phyloP scores from a whole-genome alignment of 2,113 vertebrate genomes.

The Rhabdomys dilectus region DNA sequence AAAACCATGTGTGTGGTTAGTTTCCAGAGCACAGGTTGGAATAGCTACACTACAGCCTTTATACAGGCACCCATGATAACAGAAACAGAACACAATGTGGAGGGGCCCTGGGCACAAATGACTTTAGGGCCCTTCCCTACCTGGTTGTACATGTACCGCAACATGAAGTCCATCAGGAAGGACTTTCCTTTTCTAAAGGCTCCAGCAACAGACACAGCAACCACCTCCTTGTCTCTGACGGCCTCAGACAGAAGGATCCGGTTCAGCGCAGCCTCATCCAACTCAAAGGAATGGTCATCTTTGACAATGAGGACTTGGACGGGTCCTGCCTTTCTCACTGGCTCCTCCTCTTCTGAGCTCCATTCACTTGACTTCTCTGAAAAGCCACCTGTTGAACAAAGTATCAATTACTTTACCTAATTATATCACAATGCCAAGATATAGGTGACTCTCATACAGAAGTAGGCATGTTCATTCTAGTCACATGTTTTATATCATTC shows the following conservation, averaged over 20 bases:
- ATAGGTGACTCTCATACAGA: not conserved
- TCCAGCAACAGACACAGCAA: slow-evolving; percentile 97
- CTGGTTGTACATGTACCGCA: slow-evolving; percentile 98
- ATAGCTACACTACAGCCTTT: not conserved
- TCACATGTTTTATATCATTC: not conserved
- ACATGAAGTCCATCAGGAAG: slow-evolving; percentile 99
- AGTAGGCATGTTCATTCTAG: not conserved
- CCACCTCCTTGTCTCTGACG: slow-evolving; percentile 95
- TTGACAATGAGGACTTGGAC: slow-evolving; percentile 97
- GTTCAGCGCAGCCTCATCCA: slow-evolving; percentile 95
- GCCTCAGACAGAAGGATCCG: slow-evolving; percentile 95
- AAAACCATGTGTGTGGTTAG: not conserved
- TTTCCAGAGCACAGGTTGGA: not conserved
- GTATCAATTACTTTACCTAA: not conserved
- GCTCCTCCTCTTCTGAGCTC: slow-evolving; percentile 98
- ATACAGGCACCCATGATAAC: not conserved
- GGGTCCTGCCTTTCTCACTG: slow-evolving; percentile 93
- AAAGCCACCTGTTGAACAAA: slow-evolving; percentile 87
- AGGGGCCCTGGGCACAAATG: not conserved
- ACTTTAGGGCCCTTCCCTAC: slow-evolving; percentile 80
- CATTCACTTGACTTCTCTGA: slow-evolving; percentile 94
- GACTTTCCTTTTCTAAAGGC: slow-evolving; percentile 99
- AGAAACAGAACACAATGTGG: not conserved
- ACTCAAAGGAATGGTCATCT: slow-evolving; percentile 98
- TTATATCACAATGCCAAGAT: slow-evolving; percentile 14